Evolutionary conservation across 2,888 invertebrate species (phyloP), one percentile per base, ranked within the genome.

Genomic region (Tinea pellionella): DNA sequence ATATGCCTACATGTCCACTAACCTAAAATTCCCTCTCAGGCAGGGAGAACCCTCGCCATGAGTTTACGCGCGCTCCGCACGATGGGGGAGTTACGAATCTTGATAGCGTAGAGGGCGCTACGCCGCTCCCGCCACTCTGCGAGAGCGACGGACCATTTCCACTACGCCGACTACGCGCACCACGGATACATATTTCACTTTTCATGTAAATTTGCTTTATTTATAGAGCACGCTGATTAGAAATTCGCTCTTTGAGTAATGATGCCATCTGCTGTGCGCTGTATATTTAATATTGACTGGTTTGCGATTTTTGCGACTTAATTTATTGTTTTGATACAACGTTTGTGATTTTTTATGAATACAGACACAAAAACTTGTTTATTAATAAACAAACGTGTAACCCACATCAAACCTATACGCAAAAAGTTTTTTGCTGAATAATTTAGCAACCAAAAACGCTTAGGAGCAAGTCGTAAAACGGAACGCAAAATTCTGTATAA

Each of bases 1-100:
- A 84, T 86, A 88, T 87, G 86, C 82, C 88, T 88, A 88, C 88
- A 88, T 88, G 88, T 83, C 88, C 88, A 88, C 88, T 88, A 88
- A 87, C 80, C 86, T 85, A 86, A 86, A 86, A 85, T 80, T 81
- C 79, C 78, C 82, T 79, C 78, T 68, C 57, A 59, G 60, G 59
- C 47, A 59, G 60, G 82, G 58, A 76, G 76, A 77, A 79, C 83
- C 83, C 74, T 79, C 30, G 58, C 61, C 59, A 51, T 53, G 61
- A 61, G 63, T 55, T 61, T 59, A 60, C 61, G 61, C 62, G 62
- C 62, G 51, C 61, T 59, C 53, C 60, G 60, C 58, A 47, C 53
- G 74, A 81, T 82, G 82, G 85, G 82, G 83, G 82, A 73, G 72
- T 67, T 65, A 73, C 78, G 76, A 63, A 76, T 81, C 82, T 81